A percentile compares a stretch with the other conserved stretches of the same genome.
phyloP scores from a whole-genome alignment of 2,113 vertebrate species.

The Tamias sibiricus region DNA sequence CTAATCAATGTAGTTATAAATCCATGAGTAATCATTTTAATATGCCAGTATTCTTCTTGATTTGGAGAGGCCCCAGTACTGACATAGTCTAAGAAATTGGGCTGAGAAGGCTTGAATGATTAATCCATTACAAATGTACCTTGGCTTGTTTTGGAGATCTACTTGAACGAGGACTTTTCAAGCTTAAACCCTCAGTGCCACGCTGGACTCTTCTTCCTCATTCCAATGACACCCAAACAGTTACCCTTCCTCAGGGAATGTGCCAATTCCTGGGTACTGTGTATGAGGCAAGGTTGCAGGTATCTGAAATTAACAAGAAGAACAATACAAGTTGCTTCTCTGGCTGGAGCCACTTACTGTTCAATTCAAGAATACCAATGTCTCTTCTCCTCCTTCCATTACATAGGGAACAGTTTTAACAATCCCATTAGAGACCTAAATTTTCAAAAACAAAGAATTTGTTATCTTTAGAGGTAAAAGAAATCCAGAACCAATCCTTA shows the following conservation, averaged over 20 bases:
- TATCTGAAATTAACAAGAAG: neutral
- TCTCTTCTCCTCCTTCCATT: neutral
- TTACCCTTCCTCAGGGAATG: neutral
- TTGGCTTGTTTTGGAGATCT: neutral
- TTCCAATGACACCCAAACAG: neutral
- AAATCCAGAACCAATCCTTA: neutral
- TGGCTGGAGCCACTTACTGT: neutral
- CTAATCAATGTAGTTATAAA: neutral
- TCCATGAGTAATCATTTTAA: neutral
- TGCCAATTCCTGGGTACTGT: neutral
- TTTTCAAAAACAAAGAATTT: neutral
- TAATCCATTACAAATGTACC: neutral
- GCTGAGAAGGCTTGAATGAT: neutral
- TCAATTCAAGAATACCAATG: neutral
- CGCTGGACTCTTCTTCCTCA: neutral
- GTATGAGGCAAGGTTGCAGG: neutral
- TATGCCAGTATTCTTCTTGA: neutral
- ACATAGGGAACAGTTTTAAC: neutral
- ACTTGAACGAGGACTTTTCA: neutral
- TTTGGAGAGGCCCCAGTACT: neutral
- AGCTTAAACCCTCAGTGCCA: neutral
- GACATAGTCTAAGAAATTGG: neutral
- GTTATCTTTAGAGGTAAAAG: neutral
- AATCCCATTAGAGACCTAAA: neutral
- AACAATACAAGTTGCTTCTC: neutral